phyloP scores from a whole-genome alignment of 2,113 vertebrate species.

The Triplophysa tibetana region DNA sequence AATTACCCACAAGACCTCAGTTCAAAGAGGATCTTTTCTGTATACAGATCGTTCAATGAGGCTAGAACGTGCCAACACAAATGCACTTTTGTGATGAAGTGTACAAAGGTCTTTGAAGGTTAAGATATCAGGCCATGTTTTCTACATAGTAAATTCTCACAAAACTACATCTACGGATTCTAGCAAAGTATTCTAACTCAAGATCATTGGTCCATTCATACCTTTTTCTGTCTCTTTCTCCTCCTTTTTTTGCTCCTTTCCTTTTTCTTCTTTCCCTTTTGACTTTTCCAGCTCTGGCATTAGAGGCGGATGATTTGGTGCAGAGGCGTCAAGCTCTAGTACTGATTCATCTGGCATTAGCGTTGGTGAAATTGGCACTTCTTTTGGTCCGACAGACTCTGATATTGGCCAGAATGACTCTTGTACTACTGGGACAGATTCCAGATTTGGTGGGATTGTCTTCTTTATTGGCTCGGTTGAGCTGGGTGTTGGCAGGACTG shows the following conservation, averaged over 20 bases:
- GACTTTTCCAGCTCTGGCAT: not conserved
- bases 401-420: not conserved
- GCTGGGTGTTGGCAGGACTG: not conserved
- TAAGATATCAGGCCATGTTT: not conserved
- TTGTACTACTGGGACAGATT: not conserved
- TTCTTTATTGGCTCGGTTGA: not conserved
- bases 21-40: not conserved
- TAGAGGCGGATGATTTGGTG: not conserved
- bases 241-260: not conserved
- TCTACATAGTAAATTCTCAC: not conserved
- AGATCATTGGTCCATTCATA: not conserved
- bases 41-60: not conserved
- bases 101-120: not conserved
- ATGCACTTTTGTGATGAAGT: not conserved
- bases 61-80: not conserved
- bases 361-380: not conserved
- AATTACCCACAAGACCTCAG: not conserved
- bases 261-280: not conserved
- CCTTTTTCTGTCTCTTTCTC: not conserved
- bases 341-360: not conserved
- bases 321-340: not conserved
- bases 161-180: not conserved
- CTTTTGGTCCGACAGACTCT: not conserved
- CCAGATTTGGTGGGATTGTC: not conserved
- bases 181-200: not conserved